Conservation (phyloP, 1,140 invertebrate species). For the Penaeus chinensis region DNA sequence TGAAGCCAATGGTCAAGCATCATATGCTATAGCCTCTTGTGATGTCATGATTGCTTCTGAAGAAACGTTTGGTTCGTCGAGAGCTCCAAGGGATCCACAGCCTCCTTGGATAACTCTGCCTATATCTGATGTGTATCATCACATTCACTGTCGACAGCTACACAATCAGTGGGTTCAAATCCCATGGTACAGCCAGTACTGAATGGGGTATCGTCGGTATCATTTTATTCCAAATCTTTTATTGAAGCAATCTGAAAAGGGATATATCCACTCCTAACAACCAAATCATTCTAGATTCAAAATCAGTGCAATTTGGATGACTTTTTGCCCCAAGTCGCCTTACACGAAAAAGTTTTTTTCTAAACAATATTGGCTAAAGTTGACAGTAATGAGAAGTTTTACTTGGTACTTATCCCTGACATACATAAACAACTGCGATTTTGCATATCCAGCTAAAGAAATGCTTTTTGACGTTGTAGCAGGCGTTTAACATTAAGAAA, state of each 20-base stretch:
- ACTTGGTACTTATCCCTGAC: conserved; percentile 14
- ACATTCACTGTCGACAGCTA: not conserved
- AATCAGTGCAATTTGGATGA: conserved; percentile 27
- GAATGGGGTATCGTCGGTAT: conserved; percentile 6
- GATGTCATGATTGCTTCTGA: not conserved
- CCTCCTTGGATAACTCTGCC: conserved; percentile 11
- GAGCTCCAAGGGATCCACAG: too few relatives aligned
- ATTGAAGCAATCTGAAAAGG: conserved; percentile 2
- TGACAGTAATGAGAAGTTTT: conserved; percentile 2
- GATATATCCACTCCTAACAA: conserved; percentile 27
- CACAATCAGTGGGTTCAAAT: conserved; percentile 11
- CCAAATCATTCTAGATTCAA: conserved; percentile 36
- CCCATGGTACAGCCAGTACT: conserved; percentile 24
- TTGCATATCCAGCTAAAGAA: too few relatives aligned
- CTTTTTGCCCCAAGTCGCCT: not conserved
- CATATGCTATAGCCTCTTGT: conserved; percentile 28
- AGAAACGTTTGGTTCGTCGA: not conserved
- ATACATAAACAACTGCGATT: too few relatives aligned
- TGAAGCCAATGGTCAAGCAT: conserved; percentile 8
- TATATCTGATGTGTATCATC: conserved; percentile 15
- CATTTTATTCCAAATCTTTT: not conserved
- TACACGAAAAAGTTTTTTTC: conserved; percentile 13
- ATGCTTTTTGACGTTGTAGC: too few relatives aligned
- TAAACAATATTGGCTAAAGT: conserved; percentile 20
- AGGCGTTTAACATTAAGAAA: too few relatives aligned